Evolutionary conservation across 2,888 invertebrate genomes (phyloP), one percentile per base, ranked within the genome.

Genomic region (Caenorhabditis plicata): DNA sequence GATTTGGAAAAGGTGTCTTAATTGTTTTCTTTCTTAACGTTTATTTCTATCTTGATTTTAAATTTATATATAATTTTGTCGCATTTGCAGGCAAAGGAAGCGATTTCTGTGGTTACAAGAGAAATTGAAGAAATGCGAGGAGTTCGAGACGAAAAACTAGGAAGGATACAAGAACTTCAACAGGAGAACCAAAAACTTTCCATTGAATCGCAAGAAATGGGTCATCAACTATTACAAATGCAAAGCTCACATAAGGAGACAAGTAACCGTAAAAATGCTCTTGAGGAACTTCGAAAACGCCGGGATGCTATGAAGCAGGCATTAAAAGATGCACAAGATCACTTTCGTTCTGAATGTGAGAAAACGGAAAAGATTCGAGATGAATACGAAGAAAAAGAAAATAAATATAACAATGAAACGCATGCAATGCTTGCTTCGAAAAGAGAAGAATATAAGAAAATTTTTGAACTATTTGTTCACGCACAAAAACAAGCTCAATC

Each of bases 71-170:
- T 29, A 11, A 11, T 64, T 47, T 35, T 63, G 47, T n/a, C n/a
- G n/a, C n/a, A n/a, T n/a, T n/a, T n/a, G n/a, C n/a, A n/a, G n/a
- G 53, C 65, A 4, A 55, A 64, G 15, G 58, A 64, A 4, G 32
- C 52, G n/a, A 51, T 68, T 9, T 56, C 55, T 4, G 61, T 56
- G 19, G 61, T 68, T 17, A 66, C 65, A 0, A 36, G 43, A 26
- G 90, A 91, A n/a, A 98, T 98, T 53, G 96, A 98, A 81, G 90
- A 90, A 0, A 95, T 95, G 95, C 75, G 87, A 46, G 86, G 88
- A 0, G 91, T 91, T n/a, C 86, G 96, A 3, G 96, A 98, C 81
- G 85, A 88, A 0, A 91, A 91, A 71, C 88, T 95, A 86, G 86
- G 88, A 3, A 91, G 91, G 72, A 81, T 81, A 27, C 41, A 52